phyloP scores from a whole-genome alignment of 2,888 invertebrate genomes.

The Halictus quadricinctus region DNA sequence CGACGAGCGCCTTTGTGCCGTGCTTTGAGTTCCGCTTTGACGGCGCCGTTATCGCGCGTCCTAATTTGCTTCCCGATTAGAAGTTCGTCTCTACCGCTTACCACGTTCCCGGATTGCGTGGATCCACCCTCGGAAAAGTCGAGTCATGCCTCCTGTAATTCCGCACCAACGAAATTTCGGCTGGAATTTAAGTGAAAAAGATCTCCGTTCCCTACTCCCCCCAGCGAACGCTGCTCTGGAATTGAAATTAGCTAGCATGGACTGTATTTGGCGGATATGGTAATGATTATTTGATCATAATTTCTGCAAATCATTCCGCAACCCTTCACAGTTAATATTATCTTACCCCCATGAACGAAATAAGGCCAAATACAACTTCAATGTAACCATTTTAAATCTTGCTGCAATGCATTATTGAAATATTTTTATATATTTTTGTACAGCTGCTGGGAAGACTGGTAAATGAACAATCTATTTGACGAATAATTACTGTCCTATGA shows the following conservation, averaged over 20 bases:
- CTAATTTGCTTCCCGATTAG: constrained; percentile 69
- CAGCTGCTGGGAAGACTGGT: neutral
- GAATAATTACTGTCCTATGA: neutral
- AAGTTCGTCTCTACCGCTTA: constrained; percentile 45
- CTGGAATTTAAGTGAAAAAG: neutral
- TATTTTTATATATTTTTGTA: neutral
- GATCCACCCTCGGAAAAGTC: constrained; percentile 29
- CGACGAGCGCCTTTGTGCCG: constrained; percentile 65
- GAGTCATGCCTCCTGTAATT: constrained; percentile 11
- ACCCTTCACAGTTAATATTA: too few relatives aligned
- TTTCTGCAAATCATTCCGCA: too few relatives aligned
- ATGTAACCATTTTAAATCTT: neutral
- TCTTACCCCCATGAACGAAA: neutral
- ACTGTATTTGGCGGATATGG: neutral
- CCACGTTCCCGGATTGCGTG: constrained; percentile 37
- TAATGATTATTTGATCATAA: neutral
- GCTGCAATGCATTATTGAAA: too few relatives aligned
- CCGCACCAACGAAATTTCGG: neutral
- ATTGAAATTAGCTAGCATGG: neutral
- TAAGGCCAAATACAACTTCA: neutral
- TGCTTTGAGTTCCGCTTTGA: constrained; percentile 66
- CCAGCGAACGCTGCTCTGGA: neutral
- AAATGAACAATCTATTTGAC: neutral
- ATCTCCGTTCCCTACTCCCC: neutral
- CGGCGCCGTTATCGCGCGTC: constrained; percentile 70